These are phyloP conservation scores for Sweltsa coloradensis DNA, from an alignment of 1,140 invertebrate genomes.

Conservation along the genomic window DNA sequence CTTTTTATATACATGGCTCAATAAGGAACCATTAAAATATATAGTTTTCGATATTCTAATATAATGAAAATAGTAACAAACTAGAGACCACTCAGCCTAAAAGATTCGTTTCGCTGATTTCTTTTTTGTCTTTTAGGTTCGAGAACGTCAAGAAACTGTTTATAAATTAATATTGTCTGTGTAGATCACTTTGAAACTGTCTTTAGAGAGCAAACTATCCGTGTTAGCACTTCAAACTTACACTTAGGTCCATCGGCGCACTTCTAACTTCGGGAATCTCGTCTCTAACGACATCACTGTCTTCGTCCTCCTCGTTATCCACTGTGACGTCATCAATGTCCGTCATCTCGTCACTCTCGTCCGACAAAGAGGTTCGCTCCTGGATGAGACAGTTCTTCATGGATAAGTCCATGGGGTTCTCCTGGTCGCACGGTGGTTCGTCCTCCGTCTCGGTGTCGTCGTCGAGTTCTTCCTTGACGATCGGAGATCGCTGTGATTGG, in stretches of 20 bases:
- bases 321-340: conserved; percentile 7
- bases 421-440: conserved; percentile 20
- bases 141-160: no score
- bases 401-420: conserved; percentile 35
- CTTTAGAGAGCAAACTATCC: no score
- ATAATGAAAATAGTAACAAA: no score
- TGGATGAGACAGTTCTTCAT: conserved; percentile 41
- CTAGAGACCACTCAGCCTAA: no score
- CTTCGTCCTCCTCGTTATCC: conserved; percentile 36
- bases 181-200: no score
- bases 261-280: background rate
- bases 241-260: conserved; percentile 8
- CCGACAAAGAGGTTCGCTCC: background rate
- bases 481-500: conserved; percentile 43
- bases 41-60: no score
- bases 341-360: background rate
- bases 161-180: no score
- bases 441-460: conserved; percentile 11
- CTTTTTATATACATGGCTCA: no score
- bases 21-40: no score
- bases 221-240: no score
- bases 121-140: no score
- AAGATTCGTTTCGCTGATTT: no score
- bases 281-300: conserved; percentile 28
- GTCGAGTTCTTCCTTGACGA: conserved; percentile 15